These are phyloP conservation scores for Hycleus phaleratus DNA, from an alignment of 1,140 invertebrate genomes.

Conservation along the genomic window DNA sequence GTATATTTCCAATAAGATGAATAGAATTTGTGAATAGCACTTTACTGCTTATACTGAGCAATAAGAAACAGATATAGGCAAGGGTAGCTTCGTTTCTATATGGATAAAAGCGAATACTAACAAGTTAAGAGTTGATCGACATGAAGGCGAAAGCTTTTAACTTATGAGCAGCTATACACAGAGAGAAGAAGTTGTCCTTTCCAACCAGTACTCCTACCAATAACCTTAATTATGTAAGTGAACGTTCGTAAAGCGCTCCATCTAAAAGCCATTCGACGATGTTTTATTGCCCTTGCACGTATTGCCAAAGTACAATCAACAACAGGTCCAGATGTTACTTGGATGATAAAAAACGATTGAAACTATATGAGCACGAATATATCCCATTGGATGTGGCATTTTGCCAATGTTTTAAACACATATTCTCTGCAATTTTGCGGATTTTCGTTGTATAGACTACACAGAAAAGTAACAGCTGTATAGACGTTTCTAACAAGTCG, in stretches of 20 bases:
- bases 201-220: conserved; percentile 4
- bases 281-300: conserved; percentile 17
- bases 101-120: conserved; percentile 23
- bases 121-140: conserved; percentile 21
- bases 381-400: conserved; percentile 4
- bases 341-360: conserved; percentile 13
- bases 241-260: conserved; percentile 18
- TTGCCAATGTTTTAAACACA: conserved; percentile 14
- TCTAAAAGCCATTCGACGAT: conserved; percentile 19
- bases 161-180: conserved; percentile 14
- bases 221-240: conserved; percentile 24
- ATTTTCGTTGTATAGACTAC: conserved; percentile 11
- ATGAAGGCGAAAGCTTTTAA: conserved; percentile 23
- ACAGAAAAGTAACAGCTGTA: conserved; percentile 10
- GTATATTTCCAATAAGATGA: background rate
- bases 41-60: background rate
- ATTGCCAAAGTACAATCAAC: conserved; percentile 16
- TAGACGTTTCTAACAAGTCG: background rate
- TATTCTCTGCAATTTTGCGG: conserved; percentile 10
- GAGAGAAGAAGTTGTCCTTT: no score
- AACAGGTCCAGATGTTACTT: conserved; percentile 16
- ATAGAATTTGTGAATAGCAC: background rate
- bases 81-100: background rate
- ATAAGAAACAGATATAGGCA: conserved; percentile 7
- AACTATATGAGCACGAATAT: conserved; percentile 2